These are phyloP conservation scores for Chiroxiphia lanceolata DNA, from an alignment of 2,797 vertebrate genomes.

Conservation along the genomic window DNA sequence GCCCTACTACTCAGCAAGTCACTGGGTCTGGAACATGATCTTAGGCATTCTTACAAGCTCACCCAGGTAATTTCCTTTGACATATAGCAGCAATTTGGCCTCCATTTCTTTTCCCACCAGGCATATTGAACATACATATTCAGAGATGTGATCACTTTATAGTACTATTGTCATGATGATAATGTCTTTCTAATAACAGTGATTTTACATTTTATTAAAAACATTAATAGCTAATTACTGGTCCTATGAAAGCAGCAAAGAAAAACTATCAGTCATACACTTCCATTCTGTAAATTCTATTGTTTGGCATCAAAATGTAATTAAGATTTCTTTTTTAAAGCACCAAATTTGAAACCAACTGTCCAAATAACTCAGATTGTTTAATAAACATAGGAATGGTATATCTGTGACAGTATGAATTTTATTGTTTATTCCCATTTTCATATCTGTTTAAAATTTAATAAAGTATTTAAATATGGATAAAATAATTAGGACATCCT, in stretches of 20 bases:
- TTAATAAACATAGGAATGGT: neutral
- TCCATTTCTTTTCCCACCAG: constrained; percentile 56
- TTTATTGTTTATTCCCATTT: neutral
- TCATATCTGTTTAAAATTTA: neutral
- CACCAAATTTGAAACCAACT: neutral
- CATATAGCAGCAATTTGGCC: constrained; percentile 3
- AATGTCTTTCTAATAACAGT: constrained; percentile 60
- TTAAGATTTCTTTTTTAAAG: neutral
- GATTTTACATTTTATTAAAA: constrained; percentile 68
- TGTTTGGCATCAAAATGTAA: neutral
- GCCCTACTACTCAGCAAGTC: constrained; percentile 20
- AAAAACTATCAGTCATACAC: neutral
- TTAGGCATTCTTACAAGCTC: constrained; percentile 60
- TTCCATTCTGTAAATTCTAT: constrained; percentile 1
- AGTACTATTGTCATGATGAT: constrained; percentile 64
- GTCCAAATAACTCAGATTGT: neutral
- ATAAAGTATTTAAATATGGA: neutral
- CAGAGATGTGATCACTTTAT: constrained; percentile 57
- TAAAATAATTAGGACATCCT: neutral
- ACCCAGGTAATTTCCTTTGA: constrained; percentile 67
- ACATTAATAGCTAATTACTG: constrained; percentile 38
- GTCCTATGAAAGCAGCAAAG: constrained; percentile 21
- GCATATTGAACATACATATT: constrained; percentile 50
- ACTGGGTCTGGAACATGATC: constrained; percentile 18
- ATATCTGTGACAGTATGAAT: neutral